Conservation (phyloP, 2,797 vertebrate genomes). For the Chelonia mydas region DNA sequence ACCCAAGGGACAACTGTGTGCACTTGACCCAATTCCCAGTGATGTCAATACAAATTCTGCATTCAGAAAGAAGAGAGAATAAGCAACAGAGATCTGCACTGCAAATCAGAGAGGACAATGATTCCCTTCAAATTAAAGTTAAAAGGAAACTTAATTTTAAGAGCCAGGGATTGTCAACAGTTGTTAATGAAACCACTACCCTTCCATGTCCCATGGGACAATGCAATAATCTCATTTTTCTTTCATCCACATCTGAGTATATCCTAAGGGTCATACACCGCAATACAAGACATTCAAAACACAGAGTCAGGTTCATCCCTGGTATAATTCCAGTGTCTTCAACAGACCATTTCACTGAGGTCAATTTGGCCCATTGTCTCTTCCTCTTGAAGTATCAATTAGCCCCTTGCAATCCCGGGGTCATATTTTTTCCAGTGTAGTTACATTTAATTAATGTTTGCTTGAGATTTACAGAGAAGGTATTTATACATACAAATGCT, state of each 20-base stretch:
- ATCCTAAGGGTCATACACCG: not conserved
- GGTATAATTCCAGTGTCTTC: not conserved
- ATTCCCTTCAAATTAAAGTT: not conserved
- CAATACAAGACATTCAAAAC: not conserved
- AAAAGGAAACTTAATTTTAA: conserved; percentile 6
- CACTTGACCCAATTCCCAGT: not conserved
- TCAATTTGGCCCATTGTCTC: not conserved
- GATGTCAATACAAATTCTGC: not conserved
- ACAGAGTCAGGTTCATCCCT: not conserved
- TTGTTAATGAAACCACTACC: conserved; percentile 2
- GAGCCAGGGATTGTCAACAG: not conserved
- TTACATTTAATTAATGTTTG: not conserved
- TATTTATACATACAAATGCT: not conserved
- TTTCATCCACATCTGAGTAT: not conserved
- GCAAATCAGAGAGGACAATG: not conserved
- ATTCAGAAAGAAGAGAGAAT: not conserved
- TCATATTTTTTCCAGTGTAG: not conserved
- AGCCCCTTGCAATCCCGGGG: not conserved
- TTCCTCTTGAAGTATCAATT: conserved; percentile 2
- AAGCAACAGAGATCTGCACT: not conserved
- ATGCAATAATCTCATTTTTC: not conserved
- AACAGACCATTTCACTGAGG: not conserved
- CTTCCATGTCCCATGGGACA: not conserved
- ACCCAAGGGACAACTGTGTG: no score
- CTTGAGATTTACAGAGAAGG: not conserved